phyloP scores from a whole-genome alignment of 2,888 invertebrate genomes.

The Steinernema carpocapsae region DNA sequence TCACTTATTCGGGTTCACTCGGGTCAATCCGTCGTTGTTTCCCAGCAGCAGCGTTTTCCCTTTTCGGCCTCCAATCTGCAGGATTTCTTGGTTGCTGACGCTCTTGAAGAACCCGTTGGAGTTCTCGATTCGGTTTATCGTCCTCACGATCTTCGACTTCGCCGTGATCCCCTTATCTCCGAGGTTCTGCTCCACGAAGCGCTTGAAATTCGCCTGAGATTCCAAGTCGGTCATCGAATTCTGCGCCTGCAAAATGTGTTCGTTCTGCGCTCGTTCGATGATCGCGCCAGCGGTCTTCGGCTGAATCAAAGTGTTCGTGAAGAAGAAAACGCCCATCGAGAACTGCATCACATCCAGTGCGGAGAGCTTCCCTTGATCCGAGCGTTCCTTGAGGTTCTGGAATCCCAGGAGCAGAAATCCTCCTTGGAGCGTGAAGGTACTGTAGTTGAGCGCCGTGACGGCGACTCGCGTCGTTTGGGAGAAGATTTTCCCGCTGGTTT shows the following conservation, averaged over 20 bases:
- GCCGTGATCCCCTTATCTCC: constrained; percentile 33
- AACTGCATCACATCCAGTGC: constrained; percentile 38
- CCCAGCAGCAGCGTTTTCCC: constrained; percentile 23
- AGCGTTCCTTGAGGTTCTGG: constrained; percentile 32
- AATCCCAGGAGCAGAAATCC: constrained; percentile 34
- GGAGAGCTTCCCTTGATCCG: constrained; percentile 30
- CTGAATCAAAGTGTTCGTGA: constrained; percentile 40
- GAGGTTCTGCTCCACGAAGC: constrained; percentile 33
- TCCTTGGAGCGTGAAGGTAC: constrained; percentile 37
- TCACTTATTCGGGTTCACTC: constrained; percentile 22
- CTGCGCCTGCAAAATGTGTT: constrained; percentile 35
- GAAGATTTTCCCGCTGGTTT: constrained; percentile 37
- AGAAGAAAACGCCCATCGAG: constrained; percentile 42
- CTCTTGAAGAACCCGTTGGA: constrained; percentile 35
- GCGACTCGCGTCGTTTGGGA: constrained; percentile 1
- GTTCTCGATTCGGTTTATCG: constrained; percentile 38
- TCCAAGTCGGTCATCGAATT: constrained; percentile 20
- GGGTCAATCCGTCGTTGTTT: constrained; percentile 11
- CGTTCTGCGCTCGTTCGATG: constrained; percentile 38
- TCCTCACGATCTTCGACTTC: constrained; percentile 36
- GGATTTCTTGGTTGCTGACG: neutral
- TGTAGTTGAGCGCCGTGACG: constrained; percentile 35
- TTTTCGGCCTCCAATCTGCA: constrained; percentile 34
- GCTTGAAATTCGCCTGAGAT: constrained; percentile 17
- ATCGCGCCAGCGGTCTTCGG: constrained; percentile 40